These are phyloP conservation scores for Leptinotarsa rubiginosa DNA, from an alignment of 2,888 invertebrate genomes.

Conservation along the genomic window DNA sequence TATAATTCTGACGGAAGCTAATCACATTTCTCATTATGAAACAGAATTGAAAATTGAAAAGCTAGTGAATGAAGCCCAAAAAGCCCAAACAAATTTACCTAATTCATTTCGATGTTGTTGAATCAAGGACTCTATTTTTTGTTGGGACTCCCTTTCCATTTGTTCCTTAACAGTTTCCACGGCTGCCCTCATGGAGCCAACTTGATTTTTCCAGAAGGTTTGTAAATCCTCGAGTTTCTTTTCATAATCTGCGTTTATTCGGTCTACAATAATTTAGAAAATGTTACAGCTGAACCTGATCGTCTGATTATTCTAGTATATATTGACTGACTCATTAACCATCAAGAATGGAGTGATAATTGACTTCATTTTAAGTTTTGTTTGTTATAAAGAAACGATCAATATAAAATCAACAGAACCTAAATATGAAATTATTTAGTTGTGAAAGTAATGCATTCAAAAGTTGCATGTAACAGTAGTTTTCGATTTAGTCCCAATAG, in stretches of 20 bases:
- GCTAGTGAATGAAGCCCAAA: background rate
- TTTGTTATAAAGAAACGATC: no score
- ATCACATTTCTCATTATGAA: no score
- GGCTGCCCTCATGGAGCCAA: conserved; percentile 63
- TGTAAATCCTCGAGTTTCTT: conserved; percentile 64
- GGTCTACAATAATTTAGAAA: conserved; percentile 56
- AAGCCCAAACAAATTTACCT: conserved; percentile 64
- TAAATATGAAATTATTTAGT: no score
- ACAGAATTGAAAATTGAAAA: background rate
- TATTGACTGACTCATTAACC: no score
- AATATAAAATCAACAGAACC: no score
- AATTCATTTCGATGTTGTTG: conserved; percentile 73
- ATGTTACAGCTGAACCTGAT: background rate
- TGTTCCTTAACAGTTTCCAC: conserved; percentile 67
- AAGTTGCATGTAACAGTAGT: no score
- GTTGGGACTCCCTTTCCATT: conserved; percentile 67
- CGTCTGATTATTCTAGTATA: no score
- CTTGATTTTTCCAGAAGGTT: conserved; percentile 64
- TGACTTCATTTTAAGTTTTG: no score
- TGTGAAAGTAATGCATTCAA: no score
- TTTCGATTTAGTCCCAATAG: no score
- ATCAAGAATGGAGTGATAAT: no score
- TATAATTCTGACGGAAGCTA: no score
- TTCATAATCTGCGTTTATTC: conserved; percentile 64
- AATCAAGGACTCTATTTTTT: conserved; percentile 66